Percentiles rank a stretch among this genome's conserved stretches.
Evolutionary conservation across 2,888 invertebrate genomes (phyloP).

Genomic region (Agrilus cyanescens): DNA sequence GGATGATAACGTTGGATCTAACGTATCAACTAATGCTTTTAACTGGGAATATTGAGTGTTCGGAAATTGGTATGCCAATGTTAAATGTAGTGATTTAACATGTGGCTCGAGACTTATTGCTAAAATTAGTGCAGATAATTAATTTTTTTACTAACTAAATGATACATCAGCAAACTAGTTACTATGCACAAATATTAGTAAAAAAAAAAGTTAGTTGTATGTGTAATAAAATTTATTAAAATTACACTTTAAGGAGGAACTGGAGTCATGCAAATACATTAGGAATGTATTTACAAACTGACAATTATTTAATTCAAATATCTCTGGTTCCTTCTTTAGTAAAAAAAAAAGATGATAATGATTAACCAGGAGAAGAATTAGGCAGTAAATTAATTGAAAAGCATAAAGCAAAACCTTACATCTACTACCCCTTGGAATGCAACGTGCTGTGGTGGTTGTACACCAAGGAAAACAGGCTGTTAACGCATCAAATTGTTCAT

Average conservation of each 20-base stretch:
- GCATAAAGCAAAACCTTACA: slow-evolving; percentile 37
- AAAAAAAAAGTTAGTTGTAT: too few relatives aligned
- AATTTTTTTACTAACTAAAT: slow-evolving; percentile 7
- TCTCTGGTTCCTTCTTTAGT: neutral
- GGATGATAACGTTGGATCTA: slow-evolving; percentile 53
- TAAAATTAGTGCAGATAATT: slow-evolving; percentile 28
- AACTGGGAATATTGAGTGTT: slow-evolving; percentile 57
- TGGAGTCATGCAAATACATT: neutral
- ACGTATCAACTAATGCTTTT: slow-evolving; percentile 58
- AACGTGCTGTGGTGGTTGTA: slow-evolving; percentile 47
- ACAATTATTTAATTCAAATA: neutral
- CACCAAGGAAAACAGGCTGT: slow-evolving; percentile 72
- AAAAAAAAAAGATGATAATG: neutral
- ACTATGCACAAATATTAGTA: too few relatives aligned
- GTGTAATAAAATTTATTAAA: too few relatives aligned
- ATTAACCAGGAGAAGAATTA: neutral
- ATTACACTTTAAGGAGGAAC: too few relatives aligned
- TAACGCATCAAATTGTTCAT: slow-evolving; percentile 63
- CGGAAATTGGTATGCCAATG: slow-evolving; percentile 80
- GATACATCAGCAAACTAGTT: too few relatives aligned
- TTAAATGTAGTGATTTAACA: slow-evolving; percentile 76
- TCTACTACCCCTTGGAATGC: slow-evolving; percentile 49
- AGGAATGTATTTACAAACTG: neutral
- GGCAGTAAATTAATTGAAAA: slow-evolving; percentile 1
- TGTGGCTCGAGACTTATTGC: slow-evolving; percentile 67